These are phyloP conservation scores for Ricordea florida DNA, from an alignment of 92 coral and sea anemone genomes.

Conservation along the genomic window DNA sequence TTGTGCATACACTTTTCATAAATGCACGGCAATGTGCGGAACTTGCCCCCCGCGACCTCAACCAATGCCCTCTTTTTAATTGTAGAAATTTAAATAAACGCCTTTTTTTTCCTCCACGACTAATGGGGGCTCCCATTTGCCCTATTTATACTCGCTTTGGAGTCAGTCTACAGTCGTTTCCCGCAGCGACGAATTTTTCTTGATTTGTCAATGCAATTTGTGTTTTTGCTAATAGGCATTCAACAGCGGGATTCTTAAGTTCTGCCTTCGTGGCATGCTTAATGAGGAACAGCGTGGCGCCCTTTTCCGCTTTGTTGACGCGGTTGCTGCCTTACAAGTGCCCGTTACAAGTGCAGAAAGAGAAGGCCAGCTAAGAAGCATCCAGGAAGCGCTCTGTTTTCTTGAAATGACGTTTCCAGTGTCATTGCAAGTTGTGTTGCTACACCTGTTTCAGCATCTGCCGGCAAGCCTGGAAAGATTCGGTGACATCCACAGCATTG, in stretches of 20 bases:
- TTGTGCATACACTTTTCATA: too few species aligned
- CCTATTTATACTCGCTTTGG: too few species aligned
- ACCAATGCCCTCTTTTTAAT: too few species aligned
- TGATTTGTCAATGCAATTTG: too few species aligned
- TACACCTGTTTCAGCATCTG: background rate
- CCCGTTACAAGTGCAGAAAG: background rate
- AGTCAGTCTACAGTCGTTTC: too few species aligned
- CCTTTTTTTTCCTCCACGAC: too few species aligned
- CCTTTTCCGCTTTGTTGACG: background rate
- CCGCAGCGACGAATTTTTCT: too few species aligned
- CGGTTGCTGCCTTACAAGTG: background rate
- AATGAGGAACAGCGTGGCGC: background rate
- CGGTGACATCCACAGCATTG: background rate
- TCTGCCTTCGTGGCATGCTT: background rate
- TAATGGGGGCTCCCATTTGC: too few species aligned
- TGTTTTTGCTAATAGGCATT: background rate
- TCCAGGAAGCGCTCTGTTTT: background rate
- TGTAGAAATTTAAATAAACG: too few species aligned
- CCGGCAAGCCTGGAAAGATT: background rate
- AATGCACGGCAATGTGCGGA: too few species aligned
- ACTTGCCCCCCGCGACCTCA: too few species aligned
- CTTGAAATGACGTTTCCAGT: background rate
- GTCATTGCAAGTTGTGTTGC: background rate
- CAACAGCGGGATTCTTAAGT: background rate
- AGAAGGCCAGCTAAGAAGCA: background rate